phyloP scores from a whole-genome alignment of 53 echinoderm and acorn worm species.

The Glandiceps talaboti region DNA sequence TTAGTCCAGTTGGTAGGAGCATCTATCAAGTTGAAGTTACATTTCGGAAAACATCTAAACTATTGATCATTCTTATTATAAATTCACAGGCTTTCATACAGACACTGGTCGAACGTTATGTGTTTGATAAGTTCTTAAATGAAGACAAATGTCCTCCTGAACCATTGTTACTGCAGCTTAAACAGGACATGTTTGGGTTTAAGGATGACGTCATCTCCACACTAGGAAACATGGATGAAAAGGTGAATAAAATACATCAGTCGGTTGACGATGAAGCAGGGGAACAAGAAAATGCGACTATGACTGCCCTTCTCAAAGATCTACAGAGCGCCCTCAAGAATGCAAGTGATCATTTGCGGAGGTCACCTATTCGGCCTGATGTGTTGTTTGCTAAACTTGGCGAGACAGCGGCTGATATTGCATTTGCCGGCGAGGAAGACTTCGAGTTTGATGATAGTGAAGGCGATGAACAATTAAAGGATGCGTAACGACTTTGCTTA shows the following conservation, averaged over 20 bases:
- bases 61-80: too few relatives aligned
- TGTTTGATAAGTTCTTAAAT: not conserved
- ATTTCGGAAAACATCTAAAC: too few relatives aligned
- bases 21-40: too few relatives aligned
- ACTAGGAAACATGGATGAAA: not conserved
- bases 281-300: not conserved
- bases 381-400: not conserved
- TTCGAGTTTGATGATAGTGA: too few relatives aligned
- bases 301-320: not conserved
- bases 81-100: not conserved
- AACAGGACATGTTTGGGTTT: not conserved
- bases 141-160: not conserved
- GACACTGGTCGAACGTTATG: not conserved
- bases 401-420: not conserved
- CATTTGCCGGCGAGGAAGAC: too few relatives aligned
- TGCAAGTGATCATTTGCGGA: too few relatives aligned
- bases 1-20: too few relatives aligned
- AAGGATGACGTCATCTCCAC: not conserved
- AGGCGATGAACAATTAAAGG: too few relatives aligned
- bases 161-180: not conserved
- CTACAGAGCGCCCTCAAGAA: not conserved
- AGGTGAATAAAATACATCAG: not conserved
- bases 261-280: not conserved
- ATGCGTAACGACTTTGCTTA: too few relatives aligned
- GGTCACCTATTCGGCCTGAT: not conserved